Base-by-base conservation (phyloP, 2,113 vertebrate species). In the Grallaria varia region DNA sequence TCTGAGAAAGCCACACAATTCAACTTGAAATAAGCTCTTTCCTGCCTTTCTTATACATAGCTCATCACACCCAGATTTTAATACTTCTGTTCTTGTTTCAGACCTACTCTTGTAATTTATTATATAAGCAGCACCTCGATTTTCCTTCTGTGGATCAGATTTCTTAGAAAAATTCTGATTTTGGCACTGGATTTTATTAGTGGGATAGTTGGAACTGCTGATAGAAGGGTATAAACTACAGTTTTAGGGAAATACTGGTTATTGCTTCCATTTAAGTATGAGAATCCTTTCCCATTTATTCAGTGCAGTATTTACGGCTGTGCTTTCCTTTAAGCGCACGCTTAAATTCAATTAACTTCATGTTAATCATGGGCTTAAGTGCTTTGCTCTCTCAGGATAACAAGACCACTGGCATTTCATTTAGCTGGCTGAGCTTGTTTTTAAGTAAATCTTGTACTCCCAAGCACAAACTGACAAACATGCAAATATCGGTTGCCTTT, bases 361-460 rank as follows among this genome's bases (percentile, higher is more conserved):
- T 95, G 95, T 96, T 94, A 93, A 96, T 95, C 92, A 73, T 20
- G 82, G 74, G 66, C 87, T 95, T 93, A 96, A 96, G 93, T 88
- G 92, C 74, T 93, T 87, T 92, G 47, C 94, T 91, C 81, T 90
- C 82, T 84, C 68, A 59, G 90, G 75, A 28, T 90, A 91, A 93
- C 44, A 88, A 77, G 79, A 63, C 82, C 88, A 77, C 42, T 73
- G 91, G 93, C 82, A 77, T 94, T 95, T 85, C 94, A 96, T 95
- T 91, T 80, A 90, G 85, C 96, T 93, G 83, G 87, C 90, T 94
- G 85, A 88, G 95, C 95, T 96, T 94, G 96, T 97, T 97, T 96
- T 95, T 80, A 97, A 95, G 95, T 90, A 95, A 96, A 95, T 96
- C 87, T 93, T 10, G 0, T 77, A 31, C 59, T 96, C 92, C 83